Conservation (phyloP, 2,113 vertebrate genomes). For the Piaya cayana region DNA sequence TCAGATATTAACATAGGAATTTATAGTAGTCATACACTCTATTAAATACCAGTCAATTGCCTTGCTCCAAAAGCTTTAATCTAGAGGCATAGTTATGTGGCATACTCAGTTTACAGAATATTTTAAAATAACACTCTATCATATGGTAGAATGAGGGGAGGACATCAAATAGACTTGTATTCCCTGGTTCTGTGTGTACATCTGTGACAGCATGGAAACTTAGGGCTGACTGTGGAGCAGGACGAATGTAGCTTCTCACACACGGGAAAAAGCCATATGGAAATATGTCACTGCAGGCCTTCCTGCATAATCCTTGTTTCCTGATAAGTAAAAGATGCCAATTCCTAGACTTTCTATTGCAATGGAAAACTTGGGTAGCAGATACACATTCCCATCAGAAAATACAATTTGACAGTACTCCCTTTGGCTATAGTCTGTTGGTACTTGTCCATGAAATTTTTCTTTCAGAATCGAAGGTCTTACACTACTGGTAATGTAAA, state of each 20-base stretch:
- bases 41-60: not conserved
- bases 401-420: not conserved
- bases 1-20: not conserved
- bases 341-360: not conserved
- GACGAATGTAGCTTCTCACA: not conserved
- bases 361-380: not conserved
- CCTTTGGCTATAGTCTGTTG: not conserved
- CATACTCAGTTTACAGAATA: not conserved
- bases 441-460: not conserved
- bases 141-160: not conserved
- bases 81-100: not conserved
- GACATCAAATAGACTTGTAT: not conserved
- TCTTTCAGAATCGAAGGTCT: not conserved
- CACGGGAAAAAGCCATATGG: not conserved
- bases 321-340: not conserved
- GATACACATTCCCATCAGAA: not conserved
- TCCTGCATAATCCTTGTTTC: not conserved
- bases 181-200: not conserved
- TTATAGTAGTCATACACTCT: not conserved
- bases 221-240: not conserved
- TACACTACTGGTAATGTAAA: not conserved
- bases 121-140: not conserved
- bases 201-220: not conserved
- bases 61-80: not conserved
- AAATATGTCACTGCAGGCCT: not conserved